Conservation (phyloP, 2,888 invertebrate genomes). For the Endomychus coccineus region DNA sequence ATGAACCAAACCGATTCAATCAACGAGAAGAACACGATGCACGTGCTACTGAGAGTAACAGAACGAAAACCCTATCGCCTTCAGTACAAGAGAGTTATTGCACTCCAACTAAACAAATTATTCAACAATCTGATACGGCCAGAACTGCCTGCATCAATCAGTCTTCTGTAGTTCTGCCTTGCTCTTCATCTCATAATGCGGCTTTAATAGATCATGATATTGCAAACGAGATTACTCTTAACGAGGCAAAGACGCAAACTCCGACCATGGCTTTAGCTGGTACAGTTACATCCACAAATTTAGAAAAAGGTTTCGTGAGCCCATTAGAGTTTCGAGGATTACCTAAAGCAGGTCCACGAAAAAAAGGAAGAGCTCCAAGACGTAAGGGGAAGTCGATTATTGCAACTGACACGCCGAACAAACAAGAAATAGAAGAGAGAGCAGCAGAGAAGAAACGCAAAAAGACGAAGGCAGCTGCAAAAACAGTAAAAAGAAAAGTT, state of each 20-base stretch:
- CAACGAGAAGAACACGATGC: slow-evolving; percentile 9
- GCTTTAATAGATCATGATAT: too few species aligned
- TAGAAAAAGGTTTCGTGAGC: slow-evolving; percentile 16
- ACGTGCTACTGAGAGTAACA: not conserved
- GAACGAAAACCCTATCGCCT: not conserved
- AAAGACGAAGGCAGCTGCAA: too few species aligned
- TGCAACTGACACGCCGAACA: slow-evolving; percentile 30
- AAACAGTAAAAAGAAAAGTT: slow-evolving; percentile 20
- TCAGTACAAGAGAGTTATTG: not conserved
- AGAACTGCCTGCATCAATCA: not conserved
- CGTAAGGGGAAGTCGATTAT: slow-evolving; percentile 28
- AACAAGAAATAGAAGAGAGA: slow-evolving; percentile 21
- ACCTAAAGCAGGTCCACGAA: slow-evolving; percentile 24
- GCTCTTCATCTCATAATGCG: too few species aligned
- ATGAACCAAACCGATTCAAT: slow-evolving; percentile 10
- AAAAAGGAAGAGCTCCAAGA: slow-evolving; percentile 22
- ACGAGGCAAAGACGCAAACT: not conserved
- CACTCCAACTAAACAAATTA: not conserved
- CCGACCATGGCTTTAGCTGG: not conserved
- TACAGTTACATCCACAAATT: not conserved
- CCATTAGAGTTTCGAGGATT: slow-evolving; percentile 17
- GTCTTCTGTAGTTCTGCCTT: too few species aligned
- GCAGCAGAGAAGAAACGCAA: slow-evolving; percentile 15
- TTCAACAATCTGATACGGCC: not conserved
- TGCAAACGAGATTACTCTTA: too few species aligned